A percentile compares a stretch with the other conserved stretches of the same genome.
Evolutionary conservation across 2,797 vertebrate genomes (phyloP).

Genomic region (Enteromius fasciolatus): DNA sequence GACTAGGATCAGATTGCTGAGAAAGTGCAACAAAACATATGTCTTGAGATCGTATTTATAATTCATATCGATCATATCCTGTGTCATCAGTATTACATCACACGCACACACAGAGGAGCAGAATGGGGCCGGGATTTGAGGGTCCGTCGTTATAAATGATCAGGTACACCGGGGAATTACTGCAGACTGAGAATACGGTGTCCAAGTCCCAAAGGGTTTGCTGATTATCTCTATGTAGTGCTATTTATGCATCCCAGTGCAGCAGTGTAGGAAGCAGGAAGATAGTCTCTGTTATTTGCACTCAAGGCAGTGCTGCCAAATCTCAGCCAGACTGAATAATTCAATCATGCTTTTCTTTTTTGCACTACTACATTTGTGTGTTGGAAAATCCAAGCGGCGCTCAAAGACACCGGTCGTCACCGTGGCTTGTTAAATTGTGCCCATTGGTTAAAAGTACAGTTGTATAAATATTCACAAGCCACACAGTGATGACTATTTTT

Average conservation of each 20-base stretch:
- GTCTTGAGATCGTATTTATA: conserved; percentile 55
- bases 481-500: conserved; percentile 49
- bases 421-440: conserved; percentile 60
- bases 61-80: conserved; percentile 70
- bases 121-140: conserved; percentile 43
- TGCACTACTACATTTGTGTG: conserved; percentile 74
- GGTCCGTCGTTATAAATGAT: conserved; percentile 61
- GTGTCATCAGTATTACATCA: conserved; percentile 73
- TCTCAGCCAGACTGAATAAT: conserved; percentile 85
- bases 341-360: conserved; percentile 75
- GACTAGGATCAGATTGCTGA: conserved; percentile 43
- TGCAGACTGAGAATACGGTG: conserved; percentile 76
- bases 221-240: conserved; percentile 73
- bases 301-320: conserved; percentile 82
- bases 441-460: conserved; percentile 45
- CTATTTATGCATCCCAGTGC: conserved; percentile 86
- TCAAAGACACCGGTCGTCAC: conserved; percentile 73
- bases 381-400: conserved; percentile 74
- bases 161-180: conserved; percentile 76
- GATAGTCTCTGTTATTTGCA: conserved; percentile 71
- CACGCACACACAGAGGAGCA: conserved; percentile 61
- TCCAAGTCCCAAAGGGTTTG: conserved; percentile 71
- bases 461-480: conserved; percentile 53
- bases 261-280: conserved; percentile 82
- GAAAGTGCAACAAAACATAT: conserved; percentile 57